Evolutionary conservation across 1,140 invertebrate species (phyloP), one percentile per base, ranked within the genome.

Genomic region (Asobara japonica): DNA sequence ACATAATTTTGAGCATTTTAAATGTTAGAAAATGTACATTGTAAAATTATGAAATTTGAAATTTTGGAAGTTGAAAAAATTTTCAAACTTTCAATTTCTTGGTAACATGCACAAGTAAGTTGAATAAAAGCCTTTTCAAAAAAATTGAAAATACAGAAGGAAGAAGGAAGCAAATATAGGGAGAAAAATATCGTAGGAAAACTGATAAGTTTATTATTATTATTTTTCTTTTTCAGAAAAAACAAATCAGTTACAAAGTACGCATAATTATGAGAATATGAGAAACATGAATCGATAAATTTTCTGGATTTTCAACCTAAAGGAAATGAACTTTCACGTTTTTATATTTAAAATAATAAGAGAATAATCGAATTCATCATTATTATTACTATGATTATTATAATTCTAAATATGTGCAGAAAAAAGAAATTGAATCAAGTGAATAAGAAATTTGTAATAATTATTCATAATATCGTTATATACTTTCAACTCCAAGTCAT

Each of bases 271-370:
- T 74, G 51, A 51, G 65, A 38, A 70, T 38, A 70, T 8, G 41
- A 71, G 29, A 64, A 25, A 45, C 7, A 27, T 38, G 25, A 61
- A 30, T 51, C 56, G 65, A 73, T 36, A 74, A 60, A 61, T 70
- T 70, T n/a, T 73, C 65, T 70, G 70, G 62, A 70, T 66, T 69
- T 74, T 70, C 33, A 74, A 74, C 56, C 65, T 51, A 66, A 67
- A 66, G 29, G 29, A 68, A 68, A 45, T 45, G 16, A 45, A 68
- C 36, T 22, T 10, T 65, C n/a, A 65, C 48, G 29, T 29, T 65
- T 64, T n/a, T 41, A 2, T 36, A 65, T 45, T 45, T 20, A 8
- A 20, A 11, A 27, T 65, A 11, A 27, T 65, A 13, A 48, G 27
- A 62, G 61, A 36, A 65, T 27, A 65, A 56, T 31, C 13, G 61